phyloP scores from a whole-genome alignment of 2,888 invertebrate species.

The Toxonevra muliebris region DNA sequence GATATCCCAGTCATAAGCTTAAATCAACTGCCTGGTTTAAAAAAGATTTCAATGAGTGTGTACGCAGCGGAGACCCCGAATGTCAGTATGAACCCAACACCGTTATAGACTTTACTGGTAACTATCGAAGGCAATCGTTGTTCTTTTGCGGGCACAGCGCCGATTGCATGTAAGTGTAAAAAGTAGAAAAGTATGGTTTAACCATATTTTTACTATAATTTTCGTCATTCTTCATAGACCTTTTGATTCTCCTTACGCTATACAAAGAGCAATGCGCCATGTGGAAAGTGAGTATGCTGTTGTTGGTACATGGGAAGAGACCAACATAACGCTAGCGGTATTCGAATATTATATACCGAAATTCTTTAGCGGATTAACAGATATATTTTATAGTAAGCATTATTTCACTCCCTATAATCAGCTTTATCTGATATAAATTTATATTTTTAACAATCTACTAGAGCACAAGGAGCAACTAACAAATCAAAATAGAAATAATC shows the following conservation, averaged over 20 bases:
- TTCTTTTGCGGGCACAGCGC: slow-evolving; percentile 90
- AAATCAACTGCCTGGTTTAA: slow-evolving; percentile 58
- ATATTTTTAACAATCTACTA: too few species aligned
- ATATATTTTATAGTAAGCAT: slow-evolving; percentile 77
- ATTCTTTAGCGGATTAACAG: slow-evolving; percentile 79
- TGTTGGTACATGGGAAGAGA: slow-evolving; percentile 86
- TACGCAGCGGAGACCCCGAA: slow-evolving; percentile 82
- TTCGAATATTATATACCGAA: slow-evolving; percentile 83
- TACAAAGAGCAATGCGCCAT: slow-evolving; percentile 82
- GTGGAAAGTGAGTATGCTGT: slow-evolving; percentile 88
- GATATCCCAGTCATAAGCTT: slow-evolving; percentile 75
- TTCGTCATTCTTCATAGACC: too few species aligned
- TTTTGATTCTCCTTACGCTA: slow-evolving; percentile 69
- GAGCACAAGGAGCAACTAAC: background rate
- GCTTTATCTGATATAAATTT: too few species aligned
- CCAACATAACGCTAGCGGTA: slow-evolving; percentile 83
- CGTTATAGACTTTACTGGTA: slow-evolving; percentile 70
- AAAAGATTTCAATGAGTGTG: slow-evolving; percentile 84
- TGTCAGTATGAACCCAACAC: slow-evolving; percentile 82
- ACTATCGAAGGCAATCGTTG: slow-evolving; percentile 82
- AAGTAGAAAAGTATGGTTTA: too few species aligned
- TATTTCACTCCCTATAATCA: too few species aligned
- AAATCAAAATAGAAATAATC: slow-evolving; percentile 73
- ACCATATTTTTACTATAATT: too few species aligned
- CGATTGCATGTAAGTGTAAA: slow-evolving; percentile 76